phyloP scores from a whole-genome alignment of 2,888 invertebrate genomes.

The Sturmia bella region DNA sequence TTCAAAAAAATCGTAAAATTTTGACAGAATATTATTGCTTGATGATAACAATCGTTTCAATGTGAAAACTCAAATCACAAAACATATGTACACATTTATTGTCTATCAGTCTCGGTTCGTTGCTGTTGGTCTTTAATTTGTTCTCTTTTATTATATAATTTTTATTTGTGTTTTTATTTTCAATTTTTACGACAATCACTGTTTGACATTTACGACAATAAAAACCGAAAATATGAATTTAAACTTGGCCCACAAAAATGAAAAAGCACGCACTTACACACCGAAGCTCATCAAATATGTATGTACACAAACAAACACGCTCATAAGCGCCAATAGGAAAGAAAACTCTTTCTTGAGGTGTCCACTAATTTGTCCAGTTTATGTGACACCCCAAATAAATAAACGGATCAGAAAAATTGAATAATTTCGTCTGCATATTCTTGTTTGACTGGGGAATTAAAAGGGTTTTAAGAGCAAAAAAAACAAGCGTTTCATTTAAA shows the following conservation, averaged over 20 bases:
- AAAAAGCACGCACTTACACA: not conserved
- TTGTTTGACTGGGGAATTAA: conserved; percentile 9
- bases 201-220: conserved; percentile 64
- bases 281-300: too few species aligned
- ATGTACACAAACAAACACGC: not conserved
- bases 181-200: conserved; percentile 58
- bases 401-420: conserved; percentile 39
- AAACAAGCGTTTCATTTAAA: not conserved
- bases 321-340: not conserved
- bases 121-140: not conserved
- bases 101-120: not conserved
- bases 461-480: conserved; percentile 40
- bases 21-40: conserved; percentile 66
- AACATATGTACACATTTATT: conserved; percentile 18
- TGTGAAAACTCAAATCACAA: conserved; percentile 31
- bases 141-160: conserved; percentile 16
- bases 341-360: conserved; percentile 29
- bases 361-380: conserved; percentile 16
- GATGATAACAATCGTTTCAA: conserved; percentile 62
- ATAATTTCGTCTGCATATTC: not conserved
- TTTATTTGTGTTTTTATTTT: conserved; percentile 40
- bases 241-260: conserved; percentile 52
- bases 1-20: conserved; percentile 63
- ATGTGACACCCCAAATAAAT: not conserved
- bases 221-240: conserved; percentile 50